Conservation (phyloP, 1,140 invertebrate genomes). For the Euwallacea similis region DNA sequence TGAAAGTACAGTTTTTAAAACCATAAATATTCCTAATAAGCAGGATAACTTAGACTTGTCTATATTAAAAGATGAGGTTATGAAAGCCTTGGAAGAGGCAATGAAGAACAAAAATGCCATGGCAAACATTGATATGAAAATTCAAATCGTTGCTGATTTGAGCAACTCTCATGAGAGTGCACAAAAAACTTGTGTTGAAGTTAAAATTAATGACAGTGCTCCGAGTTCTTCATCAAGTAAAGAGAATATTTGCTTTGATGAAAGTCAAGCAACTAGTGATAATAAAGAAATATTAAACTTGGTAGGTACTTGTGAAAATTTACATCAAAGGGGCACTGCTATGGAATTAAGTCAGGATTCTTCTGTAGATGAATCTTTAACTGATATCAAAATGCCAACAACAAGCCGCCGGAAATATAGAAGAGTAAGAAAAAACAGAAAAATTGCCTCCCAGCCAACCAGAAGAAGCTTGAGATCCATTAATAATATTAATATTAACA, state of each 20-base stretch:
- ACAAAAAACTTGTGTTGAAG: slow-evolving; percentile 7
- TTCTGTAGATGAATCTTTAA: not conserved
- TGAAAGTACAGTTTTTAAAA: not conserved
- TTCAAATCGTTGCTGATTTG: slow-evolving; percentile 20
- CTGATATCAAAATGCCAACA: not conserved
- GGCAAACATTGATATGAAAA: slow-evolving; percentile 35
- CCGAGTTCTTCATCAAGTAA: slow-evolving; percentile 17
- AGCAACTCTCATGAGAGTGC: not conserved
- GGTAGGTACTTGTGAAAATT: too few species aligned
- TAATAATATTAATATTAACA: too few species aligned
- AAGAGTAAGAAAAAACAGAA: not conserved
- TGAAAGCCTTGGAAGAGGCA: slow-evolving; percentile 29
- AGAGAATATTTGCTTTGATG: slow-evolving; percentile 3
- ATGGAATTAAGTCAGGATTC: not conserved
- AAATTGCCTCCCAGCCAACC: too few species aligned
- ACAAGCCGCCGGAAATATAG: not conserved
- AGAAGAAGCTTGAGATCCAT: too few species aligned
- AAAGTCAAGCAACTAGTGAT: too few species aligned
- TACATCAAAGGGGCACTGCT: not conserved
- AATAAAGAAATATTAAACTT: too few species aligned
- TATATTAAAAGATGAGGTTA: slow-evolving; percentile 16
- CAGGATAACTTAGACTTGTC: slow-evolving; percentile 17
- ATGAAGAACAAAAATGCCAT: slow-evolving; percentile 17
- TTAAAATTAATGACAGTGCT: slow-evolving; percentile 21
- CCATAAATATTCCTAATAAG: slow-evolving; percentile 24